Evolutionary conservation across 2,888 invertebrate species (phyloP).

Genomic region (Cheilosia urbana): DNA sequence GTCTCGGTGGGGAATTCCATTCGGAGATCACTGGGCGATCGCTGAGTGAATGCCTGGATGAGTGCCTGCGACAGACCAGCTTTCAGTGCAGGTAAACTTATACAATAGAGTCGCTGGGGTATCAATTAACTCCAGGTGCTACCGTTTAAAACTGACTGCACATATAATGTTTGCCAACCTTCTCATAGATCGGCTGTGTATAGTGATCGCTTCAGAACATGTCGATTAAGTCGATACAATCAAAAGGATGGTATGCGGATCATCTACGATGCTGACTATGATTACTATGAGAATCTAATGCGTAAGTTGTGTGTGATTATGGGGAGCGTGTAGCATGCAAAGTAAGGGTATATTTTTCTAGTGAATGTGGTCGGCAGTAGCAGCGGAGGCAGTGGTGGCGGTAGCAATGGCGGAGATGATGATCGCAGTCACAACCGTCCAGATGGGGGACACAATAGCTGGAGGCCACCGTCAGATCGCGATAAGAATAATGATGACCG

Average conservation of each 20-base stretch:
- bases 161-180: conserved; percentile 36
- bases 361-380: conserved; percentile 83
- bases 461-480: conserved; percentile 84
- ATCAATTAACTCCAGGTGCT: conserved; percentile 65
- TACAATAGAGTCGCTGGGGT: conserved; percentile 13
- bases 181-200: conserved; percentile 91
- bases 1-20: conserved; percentile 94
- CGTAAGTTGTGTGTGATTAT: conserved; percentile 86
- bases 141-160: conserved; percentile 62
- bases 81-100: conserved; percentile 88
- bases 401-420: conserved; percentile 78
- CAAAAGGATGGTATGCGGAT: conserved; percentile 94
- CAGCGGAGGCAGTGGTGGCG: conserved; percentile 79
- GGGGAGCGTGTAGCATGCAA: conserved; percentile 52
- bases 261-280: conserved; percentile 95
- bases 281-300: conserved; percentile 97
- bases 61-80: conserved; percentile 94
- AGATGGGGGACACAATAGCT: conserved; percentile 80
- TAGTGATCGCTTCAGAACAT: conserved; percentile 93
- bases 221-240: conserved; percentile 93
- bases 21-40: conserved; percentile 95
- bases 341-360: conserved; percentile 72
- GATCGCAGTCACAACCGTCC: conserved; percentile 83
- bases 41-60: conserved; percentile 94
- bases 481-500: conserved; percentile 85